Evolutionary conservation across 2,113 vertebrate species (phyloP), one percentile per base, ranked within the genome.

Genomic region (Xyliphius kryptos): DNA sequence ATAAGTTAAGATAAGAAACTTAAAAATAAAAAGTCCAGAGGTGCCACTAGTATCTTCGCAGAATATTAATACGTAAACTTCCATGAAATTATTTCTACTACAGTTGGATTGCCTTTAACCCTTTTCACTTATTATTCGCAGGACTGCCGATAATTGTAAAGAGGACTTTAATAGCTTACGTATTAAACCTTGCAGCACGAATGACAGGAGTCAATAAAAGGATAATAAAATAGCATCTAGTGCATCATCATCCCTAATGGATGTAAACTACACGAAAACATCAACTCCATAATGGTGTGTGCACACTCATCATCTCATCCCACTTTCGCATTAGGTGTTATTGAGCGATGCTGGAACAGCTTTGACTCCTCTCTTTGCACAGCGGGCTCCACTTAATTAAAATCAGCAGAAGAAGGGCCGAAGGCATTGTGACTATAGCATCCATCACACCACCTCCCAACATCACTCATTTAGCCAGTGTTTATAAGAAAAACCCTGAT

Each of bases 261-360:
- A 46, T 37, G 61, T 56, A 44, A 74, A 61, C 66, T 52, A 49
- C 20, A 63, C 47, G 59, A 67, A 54, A 40, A 16, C 14, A 52
- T 48, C 68, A 43, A 68, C 60, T 40, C 64, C 44, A 62, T 63
- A 55, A 76, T 57, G 59, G 56, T 44, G 40, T n/a, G 20, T 63
- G 66, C 61, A 61, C 47, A 38, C 61, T 78, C 65, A 62, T 79
- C 79, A 52, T 68, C 64, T 76, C 75, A 57, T 69, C 60, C 21
- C 75, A 76, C 79, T 75, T 74, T 76, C 74, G 77, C 68, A 79
- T 85, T 82, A 82, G 73, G 74, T 64, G 68, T 74, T 82, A 76
- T 52, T 26, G 36, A 16, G 60, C 55, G 63, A 79, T 72, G 75
- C 69, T 71, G 69, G 54, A 63, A 63, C 26, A 70, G 66, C 46